phyloP scores from a whole-genome alignment of 2,113 vertebrate species.

The Scomber colias region DNA sequence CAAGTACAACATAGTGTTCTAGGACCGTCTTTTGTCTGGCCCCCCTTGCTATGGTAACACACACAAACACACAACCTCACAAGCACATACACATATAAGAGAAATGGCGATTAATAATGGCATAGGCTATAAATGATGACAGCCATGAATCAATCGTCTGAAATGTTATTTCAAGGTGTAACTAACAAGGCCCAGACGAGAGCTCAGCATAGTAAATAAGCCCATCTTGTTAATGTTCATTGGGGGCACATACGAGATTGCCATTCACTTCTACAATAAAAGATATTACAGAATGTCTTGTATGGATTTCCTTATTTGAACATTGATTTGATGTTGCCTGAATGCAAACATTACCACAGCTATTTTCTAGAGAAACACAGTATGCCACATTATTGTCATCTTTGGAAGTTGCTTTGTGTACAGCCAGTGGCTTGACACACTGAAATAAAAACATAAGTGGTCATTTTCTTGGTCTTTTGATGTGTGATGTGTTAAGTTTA shows the following conservation, averaged over 20 bases:
- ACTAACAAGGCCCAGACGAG: background rate
- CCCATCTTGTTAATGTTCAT: conserved; percentile 6
- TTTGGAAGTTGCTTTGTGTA: background rate
- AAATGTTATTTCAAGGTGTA: conserved; percentile 18
- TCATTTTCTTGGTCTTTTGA: background rate
- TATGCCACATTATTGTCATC: background rate
- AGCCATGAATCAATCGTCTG: background rate
- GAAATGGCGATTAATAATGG: conserved; percentile 11
- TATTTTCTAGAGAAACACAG: background rate
- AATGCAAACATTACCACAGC: background rate
- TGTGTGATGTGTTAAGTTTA: background rate
- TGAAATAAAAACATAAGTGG: background rate
- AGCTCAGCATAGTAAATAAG: conserved; percentile 1
- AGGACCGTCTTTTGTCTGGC: conserved; percentile 28
- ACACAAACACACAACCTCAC: background rate
- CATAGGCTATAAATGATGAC: background rate
- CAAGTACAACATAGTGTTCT: conserved; percentile 56
- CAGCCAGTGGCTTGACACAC: conserved; percentile 6
- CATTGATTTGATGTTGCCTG: background rate
- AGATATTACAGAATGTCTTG: conserved; percentile 10
- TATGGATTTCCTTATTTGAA: conserved; percentile 30
- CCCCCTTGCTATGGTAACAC: background rate
- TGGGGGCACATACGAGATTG: background rate
- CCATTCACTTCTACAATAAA: conserved; percentile 18
- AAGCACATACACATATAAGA: background rate